phyloP scores from a whole-genome alignment of 2,113 vertebrate genomes.

The Donacobius atricapilla region DNA sequence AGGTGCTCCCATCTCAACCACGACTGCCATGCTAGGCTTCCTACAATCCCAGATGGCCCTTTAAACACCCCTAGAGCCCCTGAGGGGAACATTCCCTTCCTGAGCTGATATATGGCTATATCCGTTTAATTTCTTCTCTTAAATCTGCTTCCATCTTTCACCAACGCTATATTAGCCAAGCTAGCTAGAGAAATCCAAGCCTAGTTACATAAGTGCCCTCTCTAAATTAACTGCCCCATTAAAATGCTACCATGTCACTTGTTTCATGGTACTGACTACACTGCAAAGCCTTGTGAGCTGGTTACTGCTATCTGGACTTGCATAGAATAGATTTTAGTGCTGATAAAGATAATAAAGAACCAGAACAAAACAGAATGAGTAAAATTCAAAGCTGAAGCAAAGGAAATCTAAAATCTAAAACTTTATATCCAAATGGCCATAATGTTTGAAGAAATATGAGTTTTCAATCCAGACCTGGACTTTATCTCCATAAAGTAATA shows the following conservation, averaged over 20 bases:
- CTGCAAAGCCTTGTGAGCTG: not conserved
- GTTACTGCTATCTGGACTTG: not conserved
- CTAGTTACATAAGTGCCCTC: not conserved
- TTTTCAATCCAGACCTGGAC: not conserved
- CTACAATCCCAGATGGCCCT: not conserved
- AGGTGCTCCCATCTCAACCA: not conserved
- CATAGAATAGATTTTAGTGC: not conserved
- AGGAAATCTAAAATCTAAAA: not conserved
- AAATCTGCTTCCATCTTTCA: not conserved
- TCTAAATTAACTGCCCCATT: not conserved
- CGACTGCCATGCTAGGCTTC: not conserved
- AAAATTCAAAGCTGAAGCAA: not conserved
- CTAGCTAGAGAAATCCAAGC: not conserved
- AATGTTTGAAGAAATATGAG: not conserved
- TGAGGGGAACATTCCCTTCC: not conserved
- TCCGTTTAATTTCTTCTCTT: not conserved
- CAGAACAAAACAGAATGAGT: not conserved
- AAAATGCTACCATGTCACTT: not conserved
- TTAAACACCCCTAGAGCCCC: not conserved
- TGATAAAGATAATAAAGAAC: not conserved
- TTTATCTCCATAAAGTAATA: not conserved
- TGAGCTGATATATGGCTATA: not conserved
- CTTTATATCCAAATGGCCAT: not conserved
- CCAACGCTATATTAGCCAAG: not conserved
- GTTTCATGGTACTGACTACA: not conserved